Percentiles rank a stretch among this genome's conserved stretches.
Conservation (phyloP, 2,797 vertebrate genomes). For the Galago senegalensis region DNA sequence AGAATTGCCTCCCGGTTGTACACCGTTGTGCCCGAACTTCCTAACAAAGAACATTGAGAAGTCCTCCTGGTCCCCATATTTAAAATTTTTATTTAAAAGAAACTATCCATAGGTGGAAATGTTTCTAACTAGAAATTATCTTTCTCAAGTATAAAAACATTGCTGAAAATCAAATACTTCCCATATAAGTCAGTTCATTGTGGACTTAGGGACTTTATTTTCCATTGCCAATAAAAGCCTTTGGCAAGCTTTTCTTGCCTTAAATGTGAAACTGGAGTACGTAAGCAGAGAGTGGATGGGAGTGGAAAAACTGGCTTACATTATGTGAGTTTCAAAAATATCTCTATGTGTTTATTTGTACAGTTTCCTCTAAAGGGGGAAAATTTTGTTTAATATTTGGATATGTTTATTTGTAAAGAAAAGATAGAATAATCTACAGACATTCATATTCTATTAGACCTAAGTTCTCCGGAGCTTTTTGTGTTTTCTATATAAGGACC, state of each 20-base stretch:
- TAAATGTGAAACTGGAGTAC: constrained; percentile 72
- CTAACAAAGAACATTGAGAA: constrained; percentile 40
- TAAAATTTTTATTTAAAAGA: constrained; percentile 82
- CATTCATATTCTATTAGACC: constrained; percentile 63
- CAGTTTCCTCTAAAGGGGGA: constrained; percentile 44
- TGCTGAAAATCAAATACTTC: constrained; percentile 85
- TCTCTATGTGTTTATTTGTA: constrained; percentile 74
- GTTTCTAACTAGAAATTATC: constrained; percentile 89
- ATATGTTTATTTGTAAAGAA: constrained; percentile 72
- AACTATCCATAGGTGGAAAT: constrained; percentile 90
- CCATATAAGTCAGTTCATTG: constrained; percentile 70
- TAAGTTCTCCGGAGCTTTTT: background rate
- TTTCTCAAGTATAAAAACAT: constrained; percentile 83
- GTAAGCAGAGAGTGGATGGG: constrained; percentile 58
- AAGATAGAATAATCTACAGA: constrained; percentile 48
- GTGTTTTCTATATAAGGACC: background rate
- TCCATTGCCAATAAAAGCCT: constrained; percentile 61
- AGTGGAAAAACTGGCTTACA: constrained; percentile 63
- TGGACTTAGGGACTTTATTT: constrained; percentile 67
- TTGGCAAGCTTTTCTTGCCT: constrained; percentile 57
- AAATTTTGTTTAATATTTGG: constrained; percentile 76
- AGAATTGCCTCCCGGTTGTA: rapidly evolving
- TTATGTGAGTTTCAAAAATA: constrained; percentile 75
- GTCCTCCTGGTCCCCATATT: background rate
- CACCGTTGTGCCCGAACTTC: background rate